These are phyloP conservation scores for Thalassoma bifasciatum DNA, from an alignment of 2,113 vertebrate species.

Conservation along the genomic window DNA sequence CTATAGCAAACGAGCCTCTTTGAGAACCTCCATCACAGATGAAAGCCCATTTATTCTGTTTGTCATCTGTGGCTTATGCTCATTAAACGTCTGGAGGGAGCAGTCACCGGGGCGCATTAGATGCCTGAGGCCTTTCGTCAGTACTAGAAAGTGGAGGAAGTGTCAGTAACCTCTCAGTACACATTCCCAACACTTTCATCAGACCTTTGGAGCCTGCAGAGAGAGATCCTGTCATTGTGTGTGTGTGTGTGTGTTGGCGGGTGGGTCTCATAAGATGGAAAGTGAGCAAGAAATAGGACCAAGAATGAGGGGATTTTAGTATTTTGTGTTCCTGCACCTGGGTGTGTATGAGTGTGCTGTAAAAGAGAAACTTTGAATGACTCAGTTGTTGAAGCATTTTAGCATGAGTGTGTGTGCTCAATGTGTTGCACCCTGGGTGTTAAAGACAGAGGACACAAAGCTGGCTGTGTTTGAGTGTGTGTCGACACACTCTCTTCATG, in stretches of 20 bases:
- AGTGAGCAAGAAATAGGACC: conserved; percentile 31
- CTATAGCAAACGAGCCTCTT: conserved; percentile 5
- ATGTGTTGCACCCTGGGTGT: conserved; percentile 8
- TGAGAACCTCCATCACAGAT: conserved; percentile 30
- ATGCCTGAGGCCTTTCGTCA: conserved; percentile 57
- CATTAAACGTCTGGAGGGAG: conserved; percentile 57
- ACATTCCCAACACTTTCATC: conserved; percentile 73
- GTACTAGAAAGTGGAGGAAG: conserved; percentile 73
- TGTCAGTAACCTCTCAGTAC: conserved; percentile 66
- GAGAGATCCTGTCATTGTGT: conserved; percentile 73
- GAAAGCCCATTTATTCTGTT: conserved; percentile 51
- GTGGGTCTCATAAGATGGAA: conserved; percentile 35
- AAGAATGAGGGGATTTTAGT: conserved; percentile 45
- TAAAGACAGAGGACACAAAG: conserved; percentile 58
- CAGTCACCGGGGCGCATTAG: conserved; percentile 40
- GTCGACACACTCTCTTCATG: conserved; percentile 53
- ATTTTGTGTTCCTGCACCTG: conserved; percentile 48
- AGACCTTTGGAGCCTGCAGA: conserved; percentile 53
- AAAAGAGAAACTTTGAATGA: conserved; percentile 35
- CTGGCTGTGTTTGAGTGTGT: conserved; percentile 52
- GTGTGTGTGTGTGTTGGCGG: conserved; percentile 29
- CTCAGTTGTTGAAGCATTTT: conserved; percentile 28
- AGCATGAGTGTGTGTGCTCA: conserved; percentile 3
- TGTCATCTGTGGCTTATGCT: conserved; percentile 47
- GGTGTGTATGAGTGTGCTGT: conserved; percentile 27